Percentiles rank a stretch among this genome's conserved stretches.
These are phyloP conservation scores for Oligia strigilis DNA, from an alignment of 2,888 invertebrate genomes.

Conservation along the genomic window DNA sequence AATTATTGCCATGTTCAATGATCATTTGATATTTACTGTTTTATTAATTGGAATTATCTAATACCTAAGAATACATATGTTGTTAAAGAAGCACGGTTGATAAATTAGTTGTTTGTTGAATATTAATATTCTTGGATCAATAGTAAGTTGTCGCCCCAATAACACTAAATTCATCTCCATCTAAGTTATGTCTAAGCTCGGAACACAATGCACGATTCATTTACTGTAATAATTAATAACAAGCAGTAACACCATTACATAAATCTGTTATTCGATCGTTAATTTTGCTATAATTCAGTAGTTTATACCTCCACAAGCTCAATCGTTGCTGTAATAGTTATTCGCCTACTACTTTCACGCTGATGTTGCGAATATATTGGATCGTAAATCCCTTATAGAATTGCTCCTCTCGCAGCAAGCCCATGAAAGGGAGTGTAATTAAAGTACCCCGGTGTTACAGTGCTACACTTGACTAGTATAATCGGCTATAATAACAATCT, in stretches of 20 bases:
- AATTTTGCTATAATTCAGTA: slow-evolving; percentile 54
- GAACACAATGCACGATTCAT: slow-evolving; percentile 20
- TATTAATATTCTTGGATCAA: neutral
- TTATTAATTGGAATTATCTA: slow-evolving; percentile 45
- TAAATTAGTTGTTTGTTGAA: neutral
- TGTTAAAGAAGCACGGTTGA: neutral
- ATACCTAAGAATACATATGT: slow-evolving; percentile 19
- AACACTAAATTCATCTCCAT: neutral
- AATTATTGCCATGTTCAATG: slow-evolving; percentile 62
- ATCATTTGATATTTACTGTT: slow-evolving; percentile 55
- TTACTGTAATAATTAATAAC: slow-evolving; percentile 39
- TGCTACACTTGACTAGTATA: slow-evolving; percentile 56
- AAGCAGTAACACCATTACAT: slow-evolving; percentile 23
- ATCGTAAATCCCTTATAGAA: slow-evolving; percentile 70
- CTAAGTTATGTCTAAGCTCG: neutral
- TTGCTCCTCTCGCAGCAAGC: slow-evolving; percentile 58
- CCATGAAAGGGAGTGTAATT: slow-evolving; percentile 65
- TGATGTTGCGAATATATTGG: slow-evolving; percentile 63
- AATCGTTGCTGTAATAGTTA: slow-evolving; percentile 60
- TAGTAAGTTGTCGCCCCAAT: neutral
- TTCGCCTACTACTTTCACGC: slow-evolving; percentile 63
- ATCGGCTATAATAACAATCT: slow-evolving; percentile 62
- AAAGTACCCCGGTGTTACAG: slow-evolving; percentile 59
- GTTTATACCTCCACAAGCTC: slow-evolving; percentile 41
- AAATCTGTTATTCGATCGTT: slow-evolving; percentile 54